These are phyloP conservation scores for Julus scandinavius DNA, from an alignment of 2,888 invertebrate species.

Conservation along the genomic window DNA sequence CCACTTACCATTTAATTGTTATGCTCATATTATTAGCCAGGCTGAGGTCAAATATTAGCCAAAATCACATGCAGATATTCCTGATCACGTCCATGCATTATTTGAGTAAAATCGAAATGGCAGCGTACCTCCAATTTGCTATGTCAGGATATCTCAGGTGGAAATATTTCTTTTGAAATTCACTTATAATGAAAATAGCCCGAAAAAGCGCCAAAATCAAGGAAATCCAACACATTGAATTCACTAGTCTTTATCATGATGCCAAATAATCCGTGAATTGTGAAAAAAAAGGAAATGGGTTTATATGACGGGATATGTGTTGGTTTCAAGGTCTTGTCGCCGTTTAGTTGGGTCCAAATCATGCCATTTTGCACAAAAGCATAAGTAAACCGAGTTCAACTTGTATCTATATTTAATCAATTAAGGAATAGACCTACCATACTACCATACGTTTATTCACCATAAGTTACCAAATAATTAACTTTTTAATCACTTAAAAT, in stretches of 20 bases:
- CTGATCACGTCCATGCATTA: conserved; percentile 4
- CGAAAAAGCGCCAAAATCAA: conserved; percentile 7
- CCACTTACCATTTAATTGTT: neutral
- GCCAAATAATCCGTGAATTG: neutral
- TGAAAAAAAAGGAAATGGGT: neutral
- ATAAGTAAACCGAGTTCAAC: neutral
- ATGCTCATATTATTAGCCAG: neutral
- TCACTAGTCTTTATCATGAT: neutral
- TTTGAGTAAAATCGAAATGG: neutral
- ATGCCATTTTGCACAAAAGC: neutral
- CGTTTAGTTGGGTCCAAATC: neutral
- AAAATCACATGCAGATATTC: neutral
- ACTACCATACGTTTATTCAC: neutral
- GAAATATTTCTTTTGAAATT: conserved; percentile 2
- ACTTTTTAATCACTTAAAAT: neutral
- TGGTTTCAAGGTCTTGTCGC: conserved; percentile 6
- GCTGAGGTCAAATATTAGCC: neutral
- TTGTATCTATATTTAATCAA: neutral
- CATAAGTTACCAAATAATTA: neutral
- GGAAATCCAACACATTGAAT: conserved; percentile 35
- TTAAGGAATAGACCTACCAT: neutral
- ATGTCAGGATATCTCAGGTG: neutral
- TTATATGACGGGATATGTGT: neutral
- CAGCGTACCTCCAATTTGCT: neutral
- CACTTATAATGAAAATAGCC: neutral